These are phyloP conservation scores for Drosophila lutescens DNA, from an alignment of 2,888 invertebrate species.

Conservation along the genomic window DNA sequence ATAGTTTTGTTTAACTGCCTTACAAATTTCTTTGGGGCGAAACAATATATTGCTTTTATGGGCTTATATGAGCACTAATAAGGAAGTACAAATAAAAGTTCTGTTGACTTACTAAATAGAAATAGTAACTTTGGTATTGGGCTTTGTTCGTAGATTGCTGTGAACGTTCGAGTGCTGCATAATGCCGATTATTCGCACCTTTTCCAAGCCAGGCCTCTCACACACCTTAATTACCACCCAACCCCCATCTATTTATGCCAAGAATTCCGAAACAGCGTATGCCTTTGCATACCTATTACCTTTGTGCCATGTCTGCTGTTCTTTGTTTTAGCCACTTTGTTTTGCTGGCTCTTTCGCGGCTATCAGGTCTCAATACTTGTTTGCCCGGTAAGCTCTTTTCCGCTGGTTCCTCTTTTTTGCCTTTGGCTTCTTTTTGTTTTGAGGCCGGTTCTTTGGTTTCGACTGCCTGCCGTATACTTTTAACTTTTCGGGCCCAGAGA, in stretches of 20 bases:
- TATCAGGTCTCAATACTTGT: constrained; percentile 59
- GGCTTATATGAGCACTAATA: background rate
- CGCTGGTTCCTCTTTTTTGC: constrained; percentile 5
- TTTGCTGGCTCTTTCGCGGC: constrained; percentile 33
- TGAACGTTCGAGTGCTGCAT: background rate
- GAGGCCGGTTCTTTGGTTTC: constrained; percentile 43
- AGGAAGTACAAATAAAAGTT: background rate
- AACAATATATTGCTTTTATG: background rate
- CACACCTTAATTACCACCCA: constrained; percentile 13
- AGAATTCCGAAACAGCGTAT: constrained; percentile 27
- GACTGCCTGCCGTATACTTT: constrained; percentile 29
- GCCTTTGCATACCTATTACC: constrained; percentile 23
- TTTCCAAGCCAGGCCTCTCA: constrained; percentile 23
- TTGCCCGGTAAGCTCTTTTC: constrained; percentile 41
- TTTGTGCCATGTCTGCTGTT: constrained; percentile 6
- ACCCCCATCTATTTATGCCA: background rate
- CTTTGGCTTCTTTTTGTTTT: constrained; percentile 15
- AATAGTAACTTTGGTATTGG: background rate
- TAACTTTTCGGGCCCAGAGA: constrained; percentile 31
- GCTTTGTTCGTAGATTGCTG: background rate
- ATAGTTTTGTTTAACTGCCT: background rate
- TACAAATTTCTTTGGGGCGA: background rate
- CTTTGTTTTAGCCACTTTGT: constrained; percentile 24
- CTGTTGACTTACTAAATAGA: too few species aligned
- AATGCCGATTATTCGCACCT: constrained; percentile 11